Percentiles rank a stretch among this genome's conserved stretches.
phyloP scores from a whole-genome alignment of 1,140 invertebrate species.

The Dreissena rostriformis region DNA sequence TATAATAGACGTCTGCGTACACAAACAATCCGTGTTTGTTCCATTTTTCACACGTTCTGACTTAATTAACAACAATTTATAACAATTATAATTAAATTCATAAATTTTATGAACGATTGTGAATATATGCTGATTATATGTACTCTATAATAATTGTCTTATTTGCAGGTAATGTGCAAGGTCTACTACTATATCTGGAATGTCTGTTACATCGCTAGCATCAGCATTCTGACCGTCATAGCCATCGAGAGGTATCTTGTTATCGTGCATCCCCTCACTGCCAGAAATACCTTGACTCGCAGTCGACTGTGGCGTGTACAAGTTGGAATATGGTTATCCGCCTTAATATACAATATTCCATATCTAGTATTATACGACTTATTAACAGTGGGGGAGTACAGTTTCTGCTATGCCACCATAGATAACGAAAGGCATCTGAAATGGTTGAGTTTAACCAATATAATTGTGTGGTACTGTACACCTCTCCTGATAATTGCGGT shows the following conservation, averaged over 20 bases:
- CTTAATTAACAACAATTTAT: too few relatives aligned
- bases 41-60: too few relatives aligned
- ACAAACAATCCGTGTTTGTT: too few relatives aligned
- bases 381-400: conserved; percentile 32
- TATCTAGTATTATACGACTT: conserved; percentile 70
- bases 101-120: too few relatives aligned
- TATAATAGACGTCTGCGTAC: too few relatives aligned
- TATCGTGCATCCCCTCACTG: conserved; percentile 87
- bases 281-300: conserved; percentile 69
- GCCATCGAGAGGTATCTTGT: conserved; percentile 90
- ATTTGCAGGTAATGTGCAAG: conserved; percentile 78
- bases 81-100: too few relatives aligned
- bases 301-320: conserved; percentile 58
- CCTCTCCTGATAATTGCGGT: conserved; percentile 92
- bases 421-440: conserved; percentile 60
- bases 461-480: conserved; percentile 86
- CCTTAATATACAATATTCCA: conserved; percentile 68
- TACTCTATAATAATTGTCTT: conserved; percentile 16
- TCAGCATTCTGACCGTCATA: conserved; percentile 82
- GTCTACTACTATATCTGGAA: conserved; percentile 77
- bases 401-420: conserved; percentile 49
- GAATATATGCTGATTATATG: too few relatives aligned
- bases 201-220: conserved; percentile 75
- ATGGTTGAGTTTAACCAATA: conserved; percentile 64
- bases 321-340: conserved; percentile 68